phyloP scores from a whole-genome alignment of 2,888 invertebrate genomes.

The Poecilobothrus nobilitatus region DNA sequence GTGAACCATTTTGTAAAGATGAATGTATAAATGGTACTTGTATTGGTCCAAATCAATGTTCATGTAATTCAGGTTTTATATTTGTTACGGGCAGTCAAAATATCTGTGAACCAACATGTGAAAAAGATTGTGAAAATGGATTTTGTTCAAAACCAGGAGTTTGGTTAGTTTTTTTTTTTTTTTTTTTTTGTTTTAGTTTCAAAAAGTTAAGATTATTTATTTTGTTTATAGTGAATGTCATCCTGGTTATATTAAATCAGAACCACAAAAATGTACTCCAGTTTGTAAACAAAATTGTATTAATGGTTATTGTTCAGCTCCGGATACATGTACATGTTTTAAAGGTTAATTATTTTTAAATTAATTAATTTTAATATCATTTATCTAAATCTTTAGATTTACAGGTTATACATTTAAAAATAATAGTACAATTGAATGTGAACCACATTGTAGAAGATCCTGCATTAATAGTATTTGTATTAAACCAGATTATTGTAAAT shows the following conservation, averaged over 20 bases:
- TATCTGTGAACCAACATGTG: constrained; percentile 37
- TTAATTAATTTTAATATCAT: not conserved
- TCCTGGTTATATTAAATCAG: constrained; percentile 31
- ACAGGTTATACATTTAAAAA: constrained; percentile 30
- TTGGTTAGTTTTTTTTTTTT: constrained; percentile 19
- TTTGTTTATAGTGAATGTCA: constrained; percentile 31
- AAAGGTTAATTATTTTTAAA: constrained; percentile 14
- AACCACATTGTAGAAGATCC: constrained; percentile 31
- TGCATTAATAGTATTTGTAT: constrained; percentile 43
- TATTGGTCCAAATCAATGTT: constrained; percentile 39
- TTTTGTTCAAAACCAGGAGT: constrained; percentile 36
- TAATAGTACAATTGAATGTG: constrained; percentile 30
- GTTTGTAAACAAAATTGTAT: constrained; percentile 30
- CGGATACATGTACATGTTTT: constrained; percentile 38
- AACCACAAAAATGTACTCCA: constrained; percentile 34
- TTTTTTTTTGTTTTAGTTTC: constrained; percentile 8
- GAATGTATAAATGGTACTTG: constrained; percentile 48
- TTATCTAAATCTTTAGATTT: not conserved
- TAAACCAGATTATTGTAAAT: constrained; percentile 40
- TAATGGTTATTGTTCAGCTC: constrained; percentile 41
- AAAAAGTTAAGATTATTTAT: not conserved
- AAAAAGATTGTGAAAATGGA: constrained; percentile 41
- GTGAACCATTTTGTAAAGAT: constrained; percentile 47
- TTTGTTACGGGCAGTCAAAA: constrained; percentile 31
- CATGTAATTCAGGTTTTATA: constrained; percentile 34